A percentile compares a stretch with the other conserved stretches of the same genome.
Conservation (phyloP, 1,140 invertebrate species). For the Lepidurus apus region DNA sequence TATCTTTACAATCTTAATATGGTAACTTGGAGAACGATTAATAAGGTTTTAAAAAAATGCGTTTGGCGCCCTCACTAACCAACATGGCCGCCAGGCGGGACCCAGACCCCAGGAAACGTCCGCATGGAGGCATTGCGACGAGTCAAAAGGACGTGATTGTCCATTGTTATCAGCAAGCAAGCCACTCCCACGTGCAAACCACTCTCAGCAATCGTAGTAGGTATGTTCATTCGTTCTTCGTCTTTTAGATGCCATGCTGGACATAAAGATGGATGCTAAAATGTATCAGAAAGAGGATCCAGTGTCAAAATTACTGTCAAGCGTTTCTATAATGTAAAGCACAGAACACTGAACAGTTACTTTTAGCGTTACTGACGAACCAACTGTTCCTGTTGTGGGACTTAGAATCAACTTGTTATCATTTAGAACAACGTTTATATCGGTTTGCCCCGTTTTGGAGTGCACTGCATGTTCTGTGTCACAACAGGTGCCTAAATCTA, state of each 20-base stretch:
- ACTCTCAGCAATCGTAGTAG: constrained; percentile 28
- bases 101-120: constrained; percentile 48
- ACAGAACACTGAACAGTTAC: not conserved
- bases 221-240: not conserved
- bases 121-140: constrained; percentile 43
- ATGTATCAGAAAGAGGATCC: not conserved
- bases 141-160: constrained; percentile 45
- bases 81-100: constrained; percentile 46
- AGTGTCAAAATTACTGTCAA: not conserved
- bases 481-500: not conserved
- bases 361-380: not conserved
- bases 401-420: not conserved
- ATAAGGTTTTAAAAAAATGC: no score
- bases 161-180: constrained; percentile 43
- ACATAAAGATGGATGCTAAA: constrained; percentile 27
- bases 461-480: not conserved
- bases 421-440: not conserved
- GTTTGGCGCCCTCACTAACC: constrained; percentile 33
- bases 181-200: constrained; percentile 46
- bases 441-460: not conserved
- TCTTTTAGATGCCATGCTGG: constrained; percentile 21
- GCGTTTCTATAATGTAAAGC: not conserved
- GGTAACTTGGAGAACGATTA: no score
- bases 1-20: no score
- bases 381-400: not conserved